Conservation (phyloP, 1,140 invertebrate genomes). For the Rhopalosiphum maidis region DNA sequence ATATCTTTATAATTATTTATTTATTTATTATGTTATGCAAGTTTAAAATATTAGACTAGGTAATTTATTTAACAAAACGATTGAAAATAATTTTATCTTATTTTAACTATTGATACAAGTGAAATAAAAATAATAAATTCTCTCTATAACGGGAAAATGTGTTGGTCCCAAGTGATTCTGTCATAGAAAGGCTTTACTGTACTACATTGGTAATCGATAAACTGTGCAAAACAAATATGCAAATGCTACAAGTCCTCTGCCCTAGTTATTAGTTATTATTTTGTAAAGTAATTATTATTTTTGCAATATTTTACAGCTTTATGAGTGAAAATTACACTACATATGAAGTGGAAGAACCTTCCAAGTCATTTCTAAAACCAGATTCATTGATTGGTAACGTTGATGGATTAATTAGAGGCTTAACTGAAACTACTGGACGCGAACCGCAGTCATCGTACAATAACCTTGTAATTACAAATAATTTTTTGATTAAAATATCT, state of each 20-base stretch:
- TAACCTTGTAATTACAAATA: not conserved
- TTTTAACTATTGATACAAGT: not conserved
- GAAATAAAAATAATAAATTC: no score
- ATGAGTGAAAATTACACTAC: not conserved
- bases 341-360: constrained; percentile 27
- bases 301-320: not conserved
- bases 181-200: not conserved
- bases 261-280: not conserved
- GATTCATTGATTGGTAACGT: constrained; percentile 24
- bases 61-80: not conserved
- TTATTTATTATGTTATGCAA: not conserved
- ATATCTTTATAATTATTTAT: not conserved
- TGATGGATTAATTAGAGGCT: constrained; percentile 1
- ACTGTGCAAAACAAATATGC: no score
- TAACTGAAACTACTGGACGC: not conserved
- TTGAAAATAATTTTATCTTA: not conserved
- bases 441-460: not conserved
- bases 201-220: no score
- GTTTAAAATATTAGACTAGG: not conserved
- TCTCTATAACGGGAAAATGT: no score
- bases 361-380: not conserved
- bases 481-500: not conserved
- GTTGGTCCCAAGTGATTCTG: no score
- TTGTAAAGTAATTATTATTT: not conserved
- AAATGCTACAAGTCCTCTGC: no score